Base-by-base conservation (phyloP, 2,113 vertebrate genomes). In the Ammodytes dubius region DNA sequence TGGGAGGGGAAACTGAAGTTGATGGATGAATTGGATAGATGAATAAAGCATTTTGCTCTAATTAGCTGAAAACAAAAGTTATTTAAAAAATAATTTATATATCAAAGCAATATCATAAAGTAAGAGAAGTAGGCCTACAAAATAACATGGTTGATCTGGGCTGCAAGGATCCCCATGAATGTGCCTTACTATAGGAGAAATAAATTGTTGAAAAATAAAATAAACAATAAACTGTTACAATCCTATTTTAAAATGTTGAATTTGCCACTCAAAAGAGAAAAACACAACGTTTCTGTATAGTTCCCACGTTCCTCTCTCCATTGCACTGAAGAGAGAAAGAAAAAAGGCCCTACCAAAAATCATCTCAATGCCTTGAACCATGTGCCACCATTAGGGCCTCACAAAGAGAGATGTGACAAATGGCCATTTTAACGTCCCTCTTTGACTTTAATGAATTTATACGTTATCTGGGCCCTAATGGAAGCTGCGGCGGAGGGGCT, bases 361-460 rank as follows among this genome's bases (percentile, higher is more conserved):
- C 87, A 90, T 87, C 87, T 92, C 85, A 91, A 89, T 89, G 91
- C 92, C 93, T 92, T 87, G 88, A 93, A 95, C 94, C 94, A 95
- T 95, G 94, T 95, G 93, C 93, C 93, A 90, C 94, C 93, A 95
- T 96, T 95, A 95, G 86, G 71, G 40, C 66, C 74, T 87, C 91
- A 95, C 95, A 95, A 95, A 95, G 93, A 76, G 79, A 69, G 71
- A 80, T 77, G 84, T 95, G 94, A 96, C 89, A 94, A 95, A 95
- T 95, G 92, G 84, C 89, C 88, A 84, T 92, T 95, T 94, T 94
- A 95, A 94, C 90, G 92, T 90, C 86, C 89, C 91, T 86, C 93
- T 94, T 93, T 95, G 95, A 96, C 94, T 95, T 95, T 94, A 95
- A 96, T 95, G 93, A 96, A 96, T 96, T 94, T 95, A 93, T 94